Evolutionary conservation across 2,797 vertebrate species (phyloP).

Genomic region (Myotis pilosus): DNA sequence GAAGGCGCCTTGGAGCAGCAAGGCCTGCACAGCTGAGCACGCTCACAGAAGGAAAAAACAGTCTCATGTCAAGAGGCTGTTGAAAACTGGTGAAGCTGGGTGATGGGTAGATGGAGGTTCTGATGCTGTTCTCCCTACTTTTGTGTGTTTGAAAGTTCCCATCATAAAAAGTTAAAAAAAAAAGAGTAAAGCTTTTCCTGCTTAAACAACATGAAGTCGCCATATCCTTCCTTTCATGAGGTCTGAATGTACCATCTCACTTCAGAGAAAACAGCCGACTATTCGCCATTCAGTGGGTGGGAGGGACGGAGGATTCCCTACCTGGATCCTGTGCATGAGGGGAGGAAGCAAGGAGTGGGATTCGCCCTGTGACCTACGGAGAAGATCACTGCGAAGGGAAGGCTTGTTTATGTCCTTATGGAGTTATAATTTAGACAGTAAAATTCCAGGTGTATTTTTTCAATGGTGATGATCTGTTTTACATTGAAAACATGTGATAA

Average conservation of each 20-base stretch:
- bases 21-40: neutral
- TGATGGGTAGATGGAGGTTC: neutral
- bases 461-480: neutral
- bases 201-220: conserved; percentile 28
- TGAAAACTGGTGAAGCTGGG: neutral
- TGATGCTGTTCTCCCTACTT: neutral
- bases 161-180: neutral
- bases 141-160: neutral
- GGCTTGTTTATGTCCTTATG: neutral
- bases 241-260: conserved; percentile 8
- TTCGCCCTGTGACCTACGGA: neutral
- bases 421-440: neutral
- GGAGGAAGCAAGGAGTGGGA: neutral
- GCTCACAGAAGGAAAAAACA: too few species aligned
- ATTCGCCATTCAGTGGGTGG: neutral
- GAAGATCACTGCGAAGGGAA: neutral
- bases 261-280: neutral
- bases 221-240: conserved; percentile 19
- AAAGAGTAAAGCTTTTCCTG: neutral
- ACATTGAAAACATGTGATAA: neutral
- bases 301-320: neutral
- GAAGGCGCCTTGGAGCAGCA: neutral
- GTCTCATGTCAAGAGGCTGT: neutral
- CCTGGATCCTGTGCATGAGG: neutral
- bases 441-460: conserved; percentile 26